Conservation (phyloP, 2,113 vertebrate genomes). For the Forbesichthys papilliferus region DNA sequence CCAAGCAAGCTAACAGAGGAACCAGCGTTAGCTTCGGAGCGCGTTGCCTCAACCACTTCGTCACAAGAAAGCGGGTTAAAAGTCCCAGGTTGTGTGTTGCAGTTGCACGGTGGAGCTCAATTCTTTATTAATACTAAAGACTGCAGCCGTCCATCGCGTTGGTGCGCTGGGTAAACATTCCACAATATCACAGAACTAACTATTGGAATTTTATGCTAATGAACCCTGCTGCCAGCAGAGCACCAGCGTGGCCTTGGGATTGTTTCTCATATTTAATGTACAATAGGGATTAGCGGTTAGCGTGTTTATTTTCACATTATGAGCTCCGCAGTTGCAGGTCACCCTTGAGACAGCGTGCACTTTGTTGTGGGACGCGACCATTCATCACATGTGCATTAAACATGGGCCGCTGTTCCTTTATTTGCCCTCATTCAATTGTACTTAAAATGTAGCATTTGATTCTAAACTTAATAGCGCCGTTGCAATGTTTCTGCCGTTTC, state of each 20-base stretch:
- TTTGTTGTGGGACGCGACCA: too few species aligned
- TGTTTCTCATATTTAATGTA: background rate
- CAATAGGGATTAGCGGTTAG: too few species aligned
- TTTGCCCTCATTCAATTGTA: too few species aligned
- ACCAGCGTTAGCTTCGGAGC: constrained; percentile 44
- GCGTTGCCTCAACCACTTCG: constrained; percentile 37
- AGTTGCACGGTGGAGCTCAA: too few species aligned
- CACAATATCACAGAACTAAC: constrained; percentile 10
- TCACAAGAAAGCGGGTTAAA: constrained; percentile 54
- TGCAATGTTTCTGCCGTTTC: background rate
- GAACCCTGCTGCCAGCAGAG: constrained; percentile 31
- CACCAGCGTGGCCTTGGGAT: constrained; percentile 26
- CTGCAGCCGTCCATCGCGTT: background rate
- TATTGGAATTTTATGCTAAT: constrained; percentile 32
- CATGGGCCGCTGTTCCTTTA: too few species aligned
- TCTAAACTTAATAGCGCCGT: too few species aligned
- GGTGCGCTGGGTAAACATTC: background rate
- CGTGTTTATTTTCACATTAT: too few species aligned
- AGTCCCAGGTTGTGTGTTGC: background rate
- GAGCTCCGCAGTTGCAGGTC: too few species aligned
- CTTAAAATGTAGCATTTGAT: too few species aligned
- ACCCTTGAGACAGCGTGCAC: too few species aligned
- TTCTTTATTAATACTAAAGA: background rate
- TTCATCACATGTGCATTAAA: too few species aligned
- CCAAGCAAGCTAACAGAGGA: too few species aligned